Base-by-base conservation (phyloP, 2,113 vertebrate species). In the Pelmatolapia mariae region DNA sequence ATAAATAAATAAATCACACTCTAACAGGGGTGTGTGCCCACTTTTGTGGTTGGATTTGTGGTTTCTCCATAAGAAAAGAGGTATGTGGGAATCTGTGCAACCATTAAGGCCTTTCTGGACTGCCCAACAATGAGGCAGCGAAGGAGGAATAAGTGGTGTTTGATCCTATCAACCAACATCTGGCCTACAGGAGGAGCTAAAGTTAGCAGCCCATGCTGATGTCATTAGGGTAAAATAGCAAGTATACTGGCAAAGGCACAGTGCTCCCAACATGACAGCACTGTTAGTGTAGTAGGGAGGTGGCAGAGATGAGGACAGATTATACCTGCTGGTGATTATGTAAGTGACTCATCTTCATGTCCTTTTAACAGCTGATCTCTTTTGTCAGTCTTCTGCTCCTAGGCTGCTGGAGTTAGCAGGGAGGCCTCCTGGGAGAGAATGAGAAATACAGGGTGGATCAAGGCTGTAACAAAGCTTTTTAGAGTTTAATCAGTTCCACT, bases 131-230 rank as follows among this genome's bases (percentile, higher is more conserved):
- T 91, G 91, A 89, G 89, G 91, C 85, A 91, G 66, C 59, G 38
- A 87, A 81, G 79, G 57, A 89, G 87, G 80, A 24, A 78, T 33
- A 86, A 81, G 36, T 83, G 85, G 86, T 86, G 87, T 94, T 93
- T 94, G 91, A 92, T 95, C 90, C 85, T 57, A 47, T 89, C 57
- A 87, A 86, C 86, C 89, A 90, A 95, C 95, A 96, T 96, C 95
- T 96, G 95, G 94, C 78, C 91, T 82, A 93, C 89, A 94, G 94
- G 86, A 95, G 80, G 76, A 88, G 89, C 92, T 94, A 91, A 92
- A 95, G 89, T 94, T 94, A 94, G 94, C 87, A 87, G 78, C 93
- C 94, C 95, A 96, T 96, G 91, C 89, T 93, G 94, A 93, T 94
- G 92, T 93, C 93, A 95, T 96, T 95, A 95, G 81, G 10, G 84